Conservation (phyloP, 1,140 invertebrate species). For the Uloborus diversus region DNA sequence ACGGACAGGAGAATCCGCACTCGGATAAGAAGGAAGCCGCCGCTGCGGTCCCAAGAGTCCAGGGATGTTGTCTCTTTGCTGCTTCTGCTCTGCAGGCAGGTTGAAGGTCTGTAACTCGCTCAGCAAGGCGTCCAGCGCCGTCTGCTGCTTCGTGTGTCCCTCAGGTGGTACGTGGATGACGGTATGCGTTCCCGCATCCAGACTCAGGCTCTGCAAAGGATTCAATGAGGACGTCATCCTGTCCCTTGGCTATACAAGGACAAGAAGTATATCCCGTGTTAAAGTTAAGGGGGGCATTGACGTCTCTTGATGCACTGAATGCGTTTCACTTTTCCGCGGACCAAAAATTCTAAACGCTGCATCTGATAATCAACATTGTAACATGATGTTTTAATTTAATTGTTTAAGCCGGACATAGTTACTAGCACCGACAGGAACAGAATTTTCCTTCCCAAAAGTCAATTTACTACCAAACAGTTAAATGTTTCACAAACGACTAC, state of each 20-base stretch:
- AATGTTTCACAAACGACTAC: no score
- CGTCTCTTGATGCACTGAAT: constrained; percentile 27
- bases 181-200: constrained; percentile 56
- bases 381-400: no score
- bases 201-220: constrained; percentile 51
- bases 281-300: neutral
- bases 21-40: constrained; percentile 50
- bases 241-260: constrained; percentile 23
- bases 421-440: no score
- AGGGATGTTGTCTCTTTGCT: constrained; percentile 41
- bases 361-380: no score
- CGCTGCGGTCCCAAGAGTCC: constrained; percentile 47
- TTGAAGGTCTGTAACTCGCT: constrained; percentile 86
- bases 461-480: no score
- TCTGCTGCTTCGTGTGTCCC: constrained; percentile 67
- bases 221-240: constrained; percentile 49
- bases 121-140: constrained; percentile 94
- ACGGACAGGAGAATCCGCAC: constrained; percentile 52
- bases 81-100: constrained; percentile 37
- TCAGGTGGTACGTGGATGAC: constrained; percentile 59
- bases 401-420: no score
- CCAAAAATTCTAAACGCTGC: no score
- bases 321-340: neutral
- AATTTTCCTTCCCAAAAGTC: no score
- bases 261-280: neutral